These are phyloP conservation scores for Cordilura impudica DNA, from an alignment of 2,888 invertebrate species.

Conservation along the genomic window DNA sequence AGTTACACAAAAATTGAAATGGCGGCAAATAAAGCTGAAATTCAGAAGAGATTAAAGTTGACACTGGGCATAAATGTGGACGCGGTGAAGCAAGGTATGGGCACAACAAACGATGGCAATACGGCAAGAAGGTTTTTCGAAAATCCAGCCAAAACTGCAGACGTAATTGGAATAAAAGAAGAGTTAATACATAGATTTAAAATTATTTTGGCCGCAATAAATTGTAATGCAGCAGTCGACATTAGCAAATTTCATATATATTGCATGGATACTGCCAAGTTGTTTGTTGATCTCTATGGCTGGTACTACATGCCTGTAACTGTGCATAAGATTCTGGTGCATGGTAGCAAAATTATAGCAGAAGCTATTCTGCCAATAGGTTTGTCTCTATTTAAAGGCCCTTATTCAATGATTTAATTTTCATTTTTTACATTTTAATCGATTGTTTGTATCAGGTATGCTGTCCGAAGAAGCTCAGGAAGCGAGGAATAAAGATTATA, in stretches of 20 bases:
- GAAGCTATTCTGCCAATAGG: not conserved
- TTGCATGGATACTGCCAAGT: slow-evolving; percentile 43
- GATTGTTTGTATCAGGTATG: too few relatives aligned
- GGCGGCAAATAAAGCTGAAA: slow-evolving; percentile 33
- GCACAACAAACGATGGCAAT: slow-evolving; percentile 48
- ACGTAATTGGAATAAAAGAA: slow-evolving; percentile 31
- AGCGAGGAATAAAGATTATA: too few relatives aligned
- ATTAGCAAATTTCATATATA: slow-evolving; percentile 37
- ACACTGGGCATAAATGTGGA: slow-evolving; percentile 30
- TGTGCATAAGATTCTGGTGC: slow-evolving; percentile 34
- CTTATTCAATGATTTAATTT: too few relatives aligned
- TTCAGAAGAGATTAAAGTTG: slow-evolving; percentile 26
- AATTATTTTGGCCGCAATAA: slow-evolving; percentile 35
- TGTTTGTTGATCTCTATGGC: slow-evolving; percentile 33
- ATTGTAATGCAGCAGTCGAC: slow-evolving; percentile 34
- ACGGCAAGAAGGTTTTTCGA: slow-evolving; percentile 47
- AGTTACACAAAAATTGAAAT: slow-evolving; percentile 27
- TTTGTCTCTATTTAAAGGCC: not conserved
- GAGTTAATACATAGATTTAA: slow-evolving; percentile 40
- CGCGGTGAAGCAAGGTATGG: slow-evolving; percentile 50
- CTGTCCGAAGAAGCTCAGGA: too few relatives aligned
- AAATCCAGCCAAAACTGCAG: slow-evolving; percentile 41
- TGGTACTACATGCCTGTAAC: too few relatives aligned
- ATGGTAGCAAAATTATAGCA: slow-evolving; percentile 16
- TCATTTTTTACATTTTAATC: too few relatives aligned